Evolutionary conservation across 2,797 vertebrate genomes (phyloP).

Genomic region (Eulemur albifrons): DNA sequence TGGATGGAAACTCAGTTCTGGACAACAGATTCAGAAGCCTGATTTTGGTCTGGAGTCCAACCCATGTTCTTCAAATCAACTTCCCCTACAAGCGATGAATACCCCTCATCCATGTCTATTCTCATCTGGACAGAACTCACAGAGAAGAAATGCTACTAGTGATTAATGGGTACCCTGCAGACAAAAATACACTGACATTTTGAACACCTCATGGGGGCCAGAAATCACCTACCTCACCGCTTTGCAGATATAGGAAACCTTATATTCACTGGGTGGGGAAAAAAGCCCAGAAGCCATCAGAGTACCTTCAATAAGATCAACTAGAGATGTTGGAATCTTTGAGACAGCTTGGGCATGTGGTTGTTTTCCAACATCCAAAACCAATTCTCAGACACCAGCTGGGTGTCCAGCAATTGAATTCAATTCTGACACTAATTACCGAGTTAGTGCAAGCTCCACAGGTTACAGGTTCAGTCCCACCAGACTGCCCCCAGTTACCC

Average conservation of each 20-base stretch:
- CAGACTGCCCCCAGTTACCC: neutral
- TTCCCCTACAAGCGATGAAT: neutral
- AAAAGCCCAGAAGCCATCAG: neutral
- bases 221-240: neutral
- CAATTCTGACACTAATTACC: neutral
- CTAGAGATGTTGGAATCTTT: neutral
- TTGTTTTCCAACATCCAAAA: neutral
- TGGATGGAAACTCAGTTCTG: neutral
- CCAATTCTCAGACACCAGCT: neutral
- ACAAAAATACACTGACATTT: neutral
- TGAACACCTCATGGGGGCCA: neutral
- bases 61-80: neutral
- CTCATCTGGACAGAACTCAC: neutral
- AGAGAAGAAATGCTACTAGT: neutral
- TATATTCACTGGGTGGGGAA: too few relatives aligned
- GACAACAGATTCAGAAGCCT: neutral
- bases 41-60: neutral
- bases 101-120: neutral
- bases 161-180: neutral
- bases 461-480: neutral
- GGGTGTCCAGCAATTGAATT: neutral
- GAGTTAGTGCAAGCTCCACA: neutral
- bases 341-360: neutral
- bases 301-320: neutral
- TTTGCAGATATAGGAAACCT: neutral